These are phyloP conservation scores for Eurytoma californica DNA, from an alignment of 2,888 invertebrate genomes.

Conservation along the genomic window DNA sequence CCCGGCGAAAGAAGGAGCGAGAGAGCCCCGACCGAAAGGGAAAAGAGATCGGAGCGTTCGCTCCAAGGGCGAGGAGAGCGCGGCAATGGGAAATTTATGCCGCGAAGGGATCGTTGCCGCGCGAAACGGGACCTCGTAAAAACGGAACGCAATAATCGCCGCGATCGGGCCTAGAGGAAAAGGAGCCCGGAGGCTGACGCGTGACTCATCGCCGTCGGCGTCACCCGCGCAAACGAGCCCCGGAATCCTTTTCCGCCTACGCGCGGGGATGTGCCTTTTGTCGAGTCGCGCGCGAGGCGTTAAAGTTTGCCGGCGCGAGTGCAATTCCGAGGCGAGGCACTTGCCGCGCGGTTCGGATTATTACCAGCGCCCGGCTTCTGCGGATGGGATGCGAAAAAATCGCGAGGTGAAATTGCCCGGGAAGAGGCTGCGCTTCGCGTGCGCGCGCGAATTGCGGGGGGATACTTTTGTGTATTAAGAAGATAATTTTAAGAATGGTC, in stretches of 20 bases:
- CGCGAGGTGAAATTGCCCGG: slow-evolving; percentile 8
- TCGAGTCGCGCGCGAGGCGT: background rate
- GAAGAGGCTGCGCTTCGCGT: background rate
- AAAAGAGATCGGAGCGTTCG: slow-evolving; percentile 48
- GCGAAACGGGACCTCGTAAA: slow-evolving; percentile 64
- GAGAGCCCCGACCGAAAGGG: slow-evolving; percentile 13
- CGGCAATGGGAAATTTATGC: slow-evolving; percentile 59
- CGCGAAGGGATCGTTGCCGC: slow-evolving; percentile 58
- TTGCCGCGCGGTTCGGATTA: slow-evolving; percentile 23
- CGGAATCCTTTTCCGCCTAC: background rate
- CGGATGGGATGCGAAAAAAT: slow-evolving; percentile 2
- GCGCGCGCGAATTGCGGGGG: slow-evolving; percentile 14
- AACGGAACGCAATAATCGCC: slow-evolving; percentile 58
- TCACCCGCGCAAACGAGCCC: slow-evolving; percentile 27
- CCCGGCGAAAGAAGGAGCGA: slow-evolving; percentile 1
- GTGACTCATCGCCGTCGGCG: slow-evolving; percentile 41
- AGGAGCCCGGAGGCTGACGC: background rate
- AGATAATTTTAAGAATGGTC: slow-evolving; percentile 1
- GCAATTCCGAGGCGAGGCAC: slow-evolving; percentile 35
- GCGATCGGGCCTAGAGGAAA: background rate
- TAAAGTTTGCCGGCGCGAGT: slow-evolving; percentile 36
- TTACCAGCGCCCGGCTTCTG: slow-evolving; percentile 10
- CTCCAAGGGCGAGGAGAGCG: background rate
- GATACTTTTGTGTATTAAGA: slow-evolving; percentile 17
- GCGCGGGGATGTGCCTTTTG: slow-evolving; percentile 13